Base-by-base conservation (phyloP, 2,797 vertebrate genomes). In the Gephyroberyx darwinii region DNA sequence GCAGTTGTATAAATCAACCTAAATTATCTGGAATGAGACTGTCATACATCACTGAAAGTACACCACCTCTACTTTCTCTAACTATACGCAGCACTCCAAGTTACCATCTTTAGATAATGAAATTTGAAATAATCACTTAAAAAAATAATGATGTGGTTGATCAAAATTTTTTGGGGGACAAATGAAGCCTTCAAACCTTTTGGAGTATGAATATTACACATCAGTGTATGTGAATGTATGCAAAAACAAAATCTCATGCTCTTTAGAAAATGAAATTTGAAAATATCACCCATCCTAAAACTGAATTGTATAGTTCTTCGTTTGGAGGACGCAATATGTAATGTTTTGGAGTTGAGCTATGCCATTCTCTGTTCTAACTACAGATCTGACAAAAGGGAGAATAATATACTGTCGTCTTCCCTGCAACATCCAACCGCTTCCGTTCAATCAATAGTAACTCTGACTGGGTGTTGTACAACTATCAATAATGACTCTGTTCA, bases 381-480 rank as follows among this genome's bases (percentile, higher is more conserved):
- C 75, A 60, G 37, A 65, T 47, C 60, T 69, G 43, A 63, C 19
- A 65, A 77, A 57, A 69, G 57, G 57, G 13, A 55, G 33, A 69
- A 43, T 13, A 67, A 66, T 58, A 73, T 60, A 69, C 26, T 26
- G 26, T 26, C 26, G 67, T 75, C 7, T 47, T 65, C 26, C 5
- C 45, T 48, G 20, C 8, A 62, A 48, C 47, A 52, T 14, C 8
- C 9, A 51, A 48, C 47, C 1, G 0, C 52, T 70, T 64, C 17
- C 1, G 30, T 55, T 65, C 47, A 63, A 63, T 79, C 65, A 75
- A 68, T 74, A 64, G 4, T 7, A 48, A 63, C 48, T 58, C 35
- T 35, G 39, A 20, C 56, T 20, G 2, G 4, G 52, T 63, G 68
- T 31, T 3, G 12, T 20, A 17, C 7, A 53, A 37, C 19, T 63